Evolutionary conservation across 2,888 invertebrate species (phyloP).

Genomic region (Agrotis puta): DNA sequence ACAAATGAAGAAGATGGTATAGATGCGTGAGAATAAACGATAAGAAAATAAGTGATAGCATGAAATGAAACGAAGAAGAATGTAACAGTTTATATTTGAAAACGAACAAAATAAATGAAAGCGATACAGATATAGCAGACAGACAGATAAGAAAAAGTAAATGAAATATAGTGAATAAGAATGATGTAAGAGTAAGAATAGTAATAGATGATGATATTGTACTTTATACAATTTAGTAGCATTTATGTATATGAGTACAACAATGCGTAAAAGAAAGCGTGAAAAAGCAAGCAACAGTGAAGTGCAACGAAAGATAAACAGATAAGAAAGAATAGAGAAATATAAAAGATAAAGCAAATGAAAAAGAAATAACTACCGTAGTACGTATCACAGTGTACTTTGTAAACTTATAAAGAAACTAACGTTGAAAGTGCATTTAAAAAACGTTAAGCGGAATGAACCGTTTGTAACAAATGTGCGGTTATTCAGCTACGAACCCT

Average conservation of each 20-base stretch:
- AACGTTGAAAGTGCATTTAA: slow-evolving; percentile 73
- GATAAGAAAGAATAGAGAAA: slow-evolving; percentile 41
- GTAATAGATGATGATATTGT: slow-evolving; percentile 29
- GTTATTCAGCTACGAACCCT: slow-evolving; percentile 81
- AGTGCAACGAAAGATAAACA: slow-evolving; percentile 42
- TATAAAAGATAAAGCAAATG: slow-evolving; percentile 47
- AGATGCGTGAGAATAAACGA: slow-evolving; percentile 30
- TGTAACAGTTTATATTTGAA: slow-evolving; percentile 65
- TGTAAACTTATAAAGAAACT: slow-evolving; percentile 80
- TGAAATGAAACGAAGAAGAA: slow-evolving; percentile 74
- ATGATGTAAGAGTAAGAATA: slow-evolving; percentile 31
- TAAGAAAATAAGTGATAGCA: slow-evolving; percentile 44
- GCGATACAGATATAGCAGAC: slow-evolving; percentile 52
- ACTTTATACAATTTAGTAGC: slow-evolving; percentile 6
- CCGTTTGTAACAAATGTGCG: slow-evolving; percentile 90
- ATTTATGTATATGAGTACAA: slow-evolving; percentile 30
- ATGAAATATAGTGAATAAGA: slow-evolving; percentile 20
- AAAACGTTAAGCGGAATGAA: slow-evolving; percentile 79
- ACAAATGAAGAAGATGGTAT: slow-evolving; percentile 14
- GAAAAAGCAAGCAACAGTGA: slow-evolving; percentile 59
- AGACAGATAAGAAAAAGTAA: slow-evolving; percentile 43
- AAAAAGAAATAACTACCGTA: slow-evolving; percentile 75
- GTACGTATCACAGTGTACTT: slow-evolving; percentile 89
- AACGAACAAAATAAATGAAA: slow-evolving; percentile 47
- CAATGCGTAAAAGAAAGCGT: slow-evolving; percentile 36